Evolutionary conservation across 1,140 invertebrate genomes (phyloP).

Genomic region (Magallana ariakensis): DNA sequence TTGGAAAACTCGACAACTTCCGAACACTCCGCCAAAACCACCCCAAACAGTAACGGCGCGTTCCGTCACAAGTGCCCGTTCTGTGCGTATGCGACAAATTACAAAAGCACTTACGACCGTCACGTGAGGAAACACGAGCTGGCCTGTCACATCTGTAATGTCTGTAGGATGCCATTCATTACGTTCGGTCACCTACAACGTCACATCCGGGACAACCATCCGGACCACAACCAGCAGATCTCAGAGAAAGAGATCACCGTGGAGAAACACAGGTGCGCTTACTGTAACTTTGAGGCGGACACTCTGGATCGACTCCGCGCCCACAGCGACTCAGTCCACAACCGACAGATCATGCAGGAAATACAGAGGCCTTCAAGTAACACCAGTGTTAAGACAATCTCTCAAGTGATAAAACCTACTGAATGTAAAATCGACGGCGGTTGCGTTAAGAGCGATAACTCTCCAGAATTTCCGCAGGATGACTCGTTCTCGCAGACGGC

Average conservation of each 20-base stretch:
- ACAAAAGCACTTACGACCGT: conserved; percentile 62
- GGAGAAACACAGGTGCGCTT: conserved; percentile 44
- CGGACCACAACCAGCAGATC: conserved; percentile 49
- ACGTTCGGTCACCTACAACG: conserved; percentile 59
- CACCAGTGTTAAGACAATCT: background rate
- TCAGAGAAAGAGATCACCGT: conserved; percentile 43
- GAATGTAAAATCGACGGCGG: background rate
- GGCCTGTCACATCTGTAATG: conserved; percentile 57
- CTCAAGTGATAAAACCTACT: background rate
- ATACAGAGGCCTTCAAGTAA: background rate
- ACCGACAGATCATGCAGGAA: conserved; percentile 13
- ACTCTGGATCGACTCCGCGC: background rate
- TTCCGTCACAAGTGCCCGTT: conserved; percentile 60
- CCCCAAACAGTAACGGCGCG: background rate
- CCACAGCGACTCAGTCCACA: background rate
- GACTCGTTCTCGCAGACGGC: background rate
- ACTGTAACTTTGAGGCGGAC: conserved; percentile 43
- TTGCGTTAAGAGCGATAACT: background rate
- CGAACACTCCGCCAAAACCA: background rate
- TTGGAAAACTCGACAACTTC: conserved; percentile 49
- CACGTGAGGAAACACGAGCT: conserved; percentile 61
- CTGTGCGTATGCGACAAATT: conserved; percentile 59
- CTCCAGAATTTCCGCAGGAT: background rate
- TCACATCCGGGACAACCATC: conserved; percentile 61
- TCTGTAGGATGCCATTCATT: conserved; percentile 64